Evolutionary conservation across 1,140 invertebrate species (phyloP).

Genomic region (Penaeus indicus): DNA sequence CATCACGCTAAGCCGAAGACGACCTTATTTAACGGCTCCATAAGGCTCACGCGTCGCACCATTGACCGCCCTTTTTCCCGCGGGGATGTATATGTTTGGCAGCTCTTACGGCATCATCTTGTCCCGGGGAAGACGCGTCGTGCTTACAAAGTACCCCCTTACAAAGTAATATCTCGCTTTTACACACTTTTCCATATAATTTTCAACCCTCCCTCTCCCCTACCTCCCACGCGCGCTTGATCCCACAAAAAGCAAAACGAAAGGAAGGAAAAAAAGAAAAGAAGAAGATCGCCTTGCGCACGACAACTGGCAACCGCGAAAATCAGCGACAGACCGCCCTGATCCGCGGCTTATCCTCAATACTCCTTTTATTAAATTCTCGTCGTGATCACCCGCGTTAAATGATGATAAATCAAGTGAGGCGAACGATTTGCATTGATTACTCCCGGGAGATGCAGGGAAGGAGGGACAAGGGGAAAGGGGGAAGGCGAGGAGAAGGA

Average conservation of each 20-base stretch:
- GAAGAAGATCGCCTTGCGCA: no score
- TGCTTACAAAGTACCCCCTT: not conserved
- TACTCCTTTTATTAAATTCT: slow-evolving; percentile 59
- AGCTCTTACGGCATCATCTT: no score
- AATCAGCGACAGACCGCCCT: slow-evolving; percentile 33
- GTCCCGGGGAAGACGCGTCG: no score
- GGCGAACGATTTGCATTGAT: slow-evolving; percentile 49
- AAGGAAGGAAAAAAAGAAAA: not conserved
- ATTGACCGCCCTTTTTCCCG: no score
- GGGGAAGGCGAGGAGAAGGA: not conserved
- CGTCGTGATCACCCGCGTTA: slow-evolving; percentile 44
- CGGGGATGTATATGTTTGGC: no score
- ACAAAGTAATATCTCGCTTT: not conserved
- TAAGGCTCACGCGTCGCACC: no score
- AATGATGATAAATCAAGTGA: slow-evolving; percentile 53
- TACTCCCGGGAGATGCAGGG: not conserved
- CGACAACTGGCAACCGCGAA: slow-evolving; percentile 27
- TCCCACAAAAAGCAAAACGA: not conserved
- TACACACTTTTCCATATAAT: no score
- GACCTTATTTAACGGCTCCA: no score
- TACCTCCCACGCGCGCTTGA: not conserved
- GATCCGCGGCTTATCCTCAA: slow-evolving; percentile 47
- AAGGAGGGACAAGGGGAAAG: not conserved
- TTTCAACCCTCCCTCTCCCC: not conserved
- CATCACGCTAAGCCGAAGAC: not conserved